These are phyloP conservation scores for Mellilla xanthometata DNA, from an alignment of 2,888 invertebrate genomes.

Conservation along the genomic window DNA sequence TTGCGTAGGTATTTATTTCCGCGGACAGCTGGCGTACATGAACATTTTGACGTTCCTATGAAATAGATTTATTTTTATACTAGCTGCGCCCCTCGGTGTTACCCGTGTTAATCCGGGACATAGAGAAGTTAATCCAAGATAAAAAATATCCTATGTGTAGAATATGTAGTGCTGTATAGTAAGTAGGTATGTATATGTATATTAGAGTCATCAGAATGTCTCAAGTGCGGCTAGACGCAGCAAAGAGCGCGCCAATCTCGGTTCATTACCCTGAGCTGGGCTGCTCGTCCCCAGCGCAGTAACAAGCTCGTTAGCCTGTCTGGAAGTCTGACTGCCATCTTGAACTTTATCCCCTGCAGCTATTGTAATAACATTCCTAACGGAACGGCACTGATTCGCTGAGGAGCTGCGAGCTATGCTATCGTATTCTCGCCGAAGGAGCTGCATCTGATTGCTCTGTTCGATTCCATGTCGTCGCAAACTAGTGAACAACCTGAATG, in stretches of 20 bases:
- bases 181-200: slow-evolving; percentile 6
- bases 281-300: slow-evolving; percentile 33
- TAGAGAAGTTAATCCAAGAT: too few species aligned
- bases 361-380: slow-evolving; percentile 40
- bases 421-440: slow-evolving; percentile 26
- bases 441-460: slow-evolving; percentile 33
- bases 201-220: slow-evolving; percentile 16
- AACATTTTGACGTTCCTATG: not conserved
- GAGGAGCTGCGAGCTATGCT: slow-evolving; percentile 27
- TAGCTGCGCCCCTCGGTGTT: too few species aligned
- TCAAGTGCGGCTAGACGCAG: slow-evolving; percentile 26
- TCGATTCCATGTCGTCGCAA: slow-evolving; percentile 43
- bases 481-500: slow-evolving; percentile 31
- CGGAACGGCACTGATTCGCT: slow-evolving; percentile 14
- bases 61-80: too few species aligned
- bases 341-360: slow-evolving; percentile 36
- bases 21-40: slow-evolving; percentile 20
- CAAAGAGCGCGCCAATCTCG: slow-evolving; percentile 30
- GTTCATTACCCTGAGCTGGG: slow-evolving; percentile 44
- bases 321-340: slow-evolving; percentile 34
- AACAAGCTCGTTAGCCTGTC: slow-evolving; percentile 50
- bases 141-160: slow-evolving; percentile 13
- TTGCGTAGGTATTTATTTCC: slow-evolving; percentile 29
- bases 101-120: too few species aligned
- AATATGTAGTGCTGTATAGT: not conserved